A percentile compares a stretch with the other conserved stretches of the same genome.
Conservation (phyloP, 1,140 invertebrate genomes). For the Drosophila grimshawi region DNA sequence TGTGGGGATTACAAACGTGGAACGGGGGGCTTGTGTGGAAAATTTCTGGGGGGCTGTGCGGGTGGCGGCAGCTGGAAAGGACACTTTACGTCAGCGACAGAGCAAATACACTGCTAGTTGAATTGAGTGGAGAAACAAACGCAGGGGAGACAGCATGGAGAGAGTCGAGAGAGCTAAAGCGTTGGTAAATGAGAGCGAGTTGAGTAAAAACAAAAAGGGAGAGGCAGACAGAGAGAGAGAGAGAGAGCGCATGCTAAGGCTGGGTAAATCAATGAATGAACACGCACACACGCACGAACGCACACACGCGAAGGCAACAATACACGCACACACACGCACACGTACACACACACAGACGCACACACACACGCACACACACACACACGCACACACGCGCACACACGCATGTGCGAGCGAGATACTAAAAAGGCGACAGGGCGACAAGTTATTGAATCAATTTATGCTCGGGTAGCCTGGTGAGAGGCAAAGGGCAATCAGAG, state of each 20-base stretch:
- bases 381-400: conserved; percentile 33
- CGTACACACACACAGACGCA: too few relatives aligned
- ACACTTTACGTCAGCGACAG: conserved; percentile 74
- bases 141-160: neutral
- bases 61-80: conserved; percentile 61
- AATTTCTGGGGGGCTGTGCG: conserved; percentile 10
- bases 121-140: conserved; percentile 21
- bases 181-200: neutral
- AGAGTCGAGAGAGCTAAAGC: conserved; percentile 3
- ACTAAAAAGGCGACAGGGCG: neutral
- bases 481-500: conserved; percentile 66
- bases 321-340: conserved; percentile 12
- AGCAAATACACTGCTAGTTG: conserved; percentile 32
- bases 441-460: conserved; percentile 67
- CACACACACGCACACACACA: conserved; percentile 17
- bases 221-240: conserved; percentile 32
- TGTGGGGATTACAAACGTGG: too few relatives aligned
- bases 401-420: conserved; percentile 38
- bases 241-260: conserved; percentile 13
- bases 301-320: conserved; percentile 12
- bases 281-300: conserved; percentile 23
- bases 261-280: conserved; percentile 72
- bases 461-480: conserved; percentile 21
- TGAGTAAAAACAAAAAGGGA: conserved; percentile 9
- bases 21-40: neutral